phyloP scores from a whole-genome alignment of 2,113 vertebrate genomes.

The Aptenodytes forsteri region DNA sequence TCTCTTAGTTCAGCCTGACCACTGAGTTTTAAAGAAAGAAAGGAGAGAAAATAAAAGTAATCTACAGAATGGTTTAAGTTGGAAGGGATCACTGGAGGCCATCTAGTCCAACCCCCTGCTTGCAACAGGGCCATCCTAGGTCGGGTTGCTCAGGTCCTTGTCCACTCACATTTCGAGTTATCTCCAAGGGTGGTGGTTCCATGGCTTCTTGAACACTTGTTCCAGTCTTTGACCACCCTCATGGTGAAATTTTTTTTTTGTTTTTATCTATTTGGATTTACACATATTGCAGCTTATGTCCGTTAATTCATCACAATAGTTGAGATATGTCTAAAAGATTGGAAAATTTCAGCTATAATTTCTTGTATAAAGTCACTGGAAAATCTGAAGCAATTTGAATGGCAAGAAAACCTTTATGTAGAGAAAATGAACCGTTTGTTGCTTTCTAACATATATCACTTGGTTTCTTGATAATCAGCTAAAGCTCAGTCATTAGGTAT shows the following conservation, averaged over 20 bases:
- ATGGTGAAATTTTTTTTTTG: neutral
- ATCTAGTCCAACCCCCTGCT: neutral
- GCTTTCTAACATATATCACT: neutral
- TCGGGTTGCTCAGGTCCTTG: neutral
- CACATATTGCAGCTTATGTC: neutral
- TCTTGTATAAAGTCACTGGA: neutral
- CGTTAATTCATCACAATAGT: neutral
- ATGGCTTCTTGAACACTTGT: neutral
- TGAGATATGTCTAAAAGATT: neutral
- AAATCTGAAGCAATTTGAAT: neutral
- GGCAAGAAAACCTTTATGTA: neutral
- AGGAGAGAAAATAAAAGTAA: neutral
- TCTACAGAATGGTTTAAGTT: neutral
- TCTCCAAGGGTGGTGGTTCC: neutral
- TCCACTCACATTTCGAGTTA: neutral
- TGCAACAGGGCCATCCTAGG: neutral
- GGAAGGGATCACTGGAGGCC: neutral
- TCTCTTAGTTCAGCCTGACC: neutral
- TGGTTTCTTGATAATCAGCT: neutral
- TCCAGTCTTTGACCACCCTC: neutral
- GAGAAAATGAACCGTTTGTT: neutral
- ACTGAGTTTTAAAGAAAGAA: neutral
- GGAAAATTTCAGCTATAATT: neutral
- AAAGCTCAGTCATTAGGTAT: neutral
- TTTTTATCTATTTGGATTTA: neutral